Percentiles rank a stretch among this genome's conserved stretches.
phyloP scores from a whole-genome alignment of 2,888 invertebrate genomes.

The Neelides folsomi region DNA sequence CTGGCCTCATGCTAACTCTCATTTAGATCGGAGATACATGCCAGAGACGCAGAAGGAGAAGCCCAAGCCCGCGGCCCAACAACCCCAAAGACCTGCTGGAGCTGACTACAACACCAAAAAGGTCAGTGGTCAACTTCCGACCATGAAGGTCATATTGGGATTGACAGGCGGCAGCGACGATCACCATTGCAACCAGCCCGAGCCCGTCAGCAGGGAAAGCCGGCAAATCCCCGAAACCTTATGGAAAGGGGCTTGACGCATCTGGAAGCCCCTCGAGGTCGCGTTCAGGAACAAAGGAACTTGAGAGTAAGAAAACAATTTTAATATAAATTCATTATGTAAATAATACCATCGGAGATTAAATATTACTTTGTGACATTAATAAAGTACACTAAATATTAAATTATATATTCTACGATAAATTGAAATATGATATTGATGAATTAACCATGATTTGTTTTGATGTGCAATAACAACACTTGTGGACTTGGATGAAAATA shows the following conservation, averaged over 20 bases:
- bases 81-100: constrained; percentile 38
- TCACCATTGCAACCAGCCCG: constrained; percentile 31
- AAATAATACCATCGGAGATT: no score
- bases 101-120: constrained; percentile 32
- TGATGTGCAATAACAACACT: no score
- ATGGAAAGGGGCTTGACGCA: constrained; percentile 54
- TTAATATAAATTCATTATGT: no score
- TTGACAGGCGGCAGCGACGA: constrained; percentile 34
- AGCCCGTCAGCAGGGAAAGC: constrained; percentile 39
- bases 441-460: no score
- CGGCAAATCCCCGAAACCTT: constrained; percentile 38
- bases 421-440: no score
- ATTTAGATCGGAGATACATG: constrained; percentile 64
- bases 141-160: not conserved
- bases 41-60: constrained; percentile 63
- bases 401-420: no score
- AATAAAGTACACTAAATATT: no score
- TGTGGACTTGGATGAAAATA: no score
- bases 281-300: constrained; percentile 76
- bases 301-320: constrained; percentile 59
- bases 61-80: constrained; percentile 56
- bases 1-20: not conserved
- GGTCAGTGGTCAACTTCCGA: constrained; percentile 16
- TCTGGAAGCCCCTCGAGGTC: constrained; percentile 74
- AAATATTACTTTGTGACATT: no score